Base-by-base conservation (phyloP, 2,113 vertebrate genomes). In the Heterochromis multidens region DNA sequence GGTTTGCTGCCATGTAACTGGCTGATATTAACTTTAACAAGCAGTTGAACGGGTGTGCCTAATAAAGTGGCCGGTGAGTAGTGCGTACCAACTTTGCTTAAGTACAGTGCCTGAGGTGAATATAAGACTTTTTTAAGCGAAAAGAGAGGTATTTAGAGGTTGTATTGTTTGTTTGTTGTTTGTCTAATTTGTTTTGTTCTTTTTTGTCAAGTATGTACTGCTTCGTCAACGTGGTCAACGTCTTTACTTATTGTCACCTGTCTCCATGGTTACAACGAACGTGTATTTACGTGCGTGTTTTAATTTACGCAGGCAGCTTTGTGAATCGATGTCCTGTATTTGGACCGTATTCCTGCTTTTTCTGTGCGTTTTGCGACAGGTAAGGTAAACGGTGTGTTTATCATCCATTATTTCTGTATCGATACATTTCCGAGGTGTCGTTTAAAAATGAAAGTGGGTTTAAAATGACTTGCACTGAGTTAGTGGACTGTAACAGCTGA, bases 221-320 rank as follows among this genome's bases (percentile, higher is more conserved):
- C 70, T 33, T 9, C 9, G 13, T 72, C 16, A 29, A 27, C 65
- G 62, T 0, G 31, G 6, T 0, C 7, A n/a, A n/a, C 16, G 2
- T 7, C 27, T 23, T 31, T 7, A 14, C 25, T 54, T 9, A 14
- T n/a, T 33, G 23, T 14, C 16, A 1, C 9, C 62, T 2, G 79
- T 87, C 59, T 85, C 89, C 86, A 7, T 82, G 90, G 93, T 65
- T 60, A 92, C 91, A 61, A 16, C 81, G 84, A 62, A 56, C 2
- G 86, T 29, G 31, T 72, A 57, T 10, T 14, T 27, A 3, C 72
- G 1, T 80, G 52, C 80, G 83, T 23, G 25, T 31, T 72, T 25
- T 58, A 77, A 74, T 33, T 16, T 23, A 3, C 88, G 89, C 58
- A 81, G 3, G 2, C 52, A 3, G 8, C 54, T 79, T 78, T 23